A percentile compares a stretch with the other conserved stretches of the same genome.
Conservation (phyloP, 2,797 vertebrate genomes). For the Malurus leucopterus region DNA sequence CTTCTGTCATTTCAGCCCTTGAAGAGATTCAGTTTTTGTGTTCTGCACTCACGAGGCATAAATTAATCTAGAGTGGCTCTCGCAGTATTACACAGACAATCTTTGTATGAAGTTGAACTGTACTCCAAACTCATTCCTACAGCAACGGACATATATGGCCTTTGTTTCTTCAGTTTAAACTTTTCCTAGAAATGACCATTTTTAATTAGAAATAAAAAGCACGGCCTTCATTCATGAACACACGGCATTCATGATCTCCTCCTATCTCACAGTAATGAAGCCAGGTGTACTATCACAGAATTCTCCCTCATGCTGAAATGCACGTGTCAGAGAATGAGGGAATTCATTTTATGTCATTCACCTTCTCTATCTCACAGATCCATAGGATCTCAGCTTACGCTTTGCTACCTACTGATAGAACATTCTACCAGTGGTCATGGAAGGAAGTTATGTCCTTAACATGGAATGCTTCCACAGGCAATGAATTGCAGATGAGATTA, state of each 20-base stretch:
- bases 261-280: neutral
- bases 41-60: neutral
- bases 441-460: neutral
- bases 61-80: neutral
- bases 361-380: neutral
- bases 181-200: neutral
- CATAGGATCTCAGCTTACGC: neutral
- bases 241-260: neutral
- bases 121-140: neutral
- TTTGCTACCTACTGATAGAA: neutral
- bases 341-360: neutral
- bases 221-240: neutral
- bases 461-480: neutral
- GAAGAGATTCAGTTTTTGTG: neutral
- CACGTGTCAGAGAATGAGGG: neutral
- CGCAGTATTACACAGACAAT: neutral
- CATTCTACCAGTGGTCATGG: rapidly evolving
- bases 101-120: neutral
- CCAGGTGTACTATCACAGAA: neutral
- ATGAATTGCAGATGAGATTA: neutral
- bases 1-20: neutral
- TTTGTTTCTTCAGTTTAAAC: neutral
- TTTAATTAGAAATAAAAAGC: neutral
- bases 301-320: neutral
- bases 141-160: neutral